Percentiles rank a stretch among this genome's conserved stretches.
These are phyloP conservation scores for Cynaeus angustus DNA, from an alignment of 2,888 invertebrate genomes.

Conservation along the genomic window DNA sequence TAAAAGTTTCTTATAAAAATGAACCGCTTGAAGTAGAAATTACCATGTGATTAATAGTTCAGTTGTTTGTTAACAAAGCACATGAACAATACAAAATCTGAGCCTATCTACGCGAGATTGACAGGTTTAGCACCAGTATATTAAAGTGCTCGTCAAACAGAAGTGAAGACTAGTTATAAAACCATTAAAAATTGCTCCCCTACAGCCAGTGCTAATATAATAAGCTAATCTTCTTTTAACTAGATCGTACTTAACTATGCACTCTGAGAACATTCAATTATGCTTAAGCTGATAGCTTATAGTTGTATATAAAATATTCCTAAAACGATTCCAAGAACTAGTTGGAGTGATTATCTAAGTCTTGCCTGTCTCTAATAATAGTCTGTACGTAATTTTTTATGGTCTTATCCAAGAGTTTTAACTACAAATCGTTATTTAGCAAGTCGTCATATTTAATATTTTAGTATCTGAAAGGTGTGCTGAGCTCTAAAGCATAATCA, in stretches of 20 bases:
- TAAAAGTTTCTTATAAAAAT: not conserved
- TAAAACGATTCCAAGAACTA: constrained; percentile 3
- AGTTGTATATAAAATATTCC: not conserved
- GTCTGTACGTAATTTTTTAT: constrained; percentile 21
- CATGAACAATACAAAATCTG: too few species aligned
- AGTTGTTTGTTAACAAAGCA: too few species aligned
- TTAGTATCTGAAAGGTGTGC: constrained; percentile 33
- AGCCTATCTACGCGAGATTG: too few species aligned
- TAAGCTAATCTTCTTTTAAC: too few species aligned
- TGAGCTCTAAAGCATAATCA: constrained; percentile 32
- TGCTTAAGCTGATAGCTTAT: not conserved
- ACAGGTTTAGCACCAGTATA: too few species aligned
- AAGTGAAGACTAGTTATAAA: too few species aligned
- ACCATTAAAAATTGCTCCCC: too few species aligned
- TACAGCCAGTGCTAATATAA: too few species aligned
- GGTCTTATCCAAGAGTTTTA: constrained; percentile 1
- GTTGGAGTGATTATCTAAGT: not conserved
- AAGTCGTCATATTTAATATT: constrained; percentile 35
- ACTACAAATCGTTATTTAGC: constrained; percentile 29
- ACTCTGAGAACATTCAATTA: not conserved
- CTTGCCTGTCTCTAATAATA: constrained; percentile 21
- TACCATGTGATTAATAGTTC: too few species aligned
- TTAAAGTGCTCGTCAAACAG: too few species aligned
- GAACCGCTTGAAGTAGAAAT: too few species aligned
- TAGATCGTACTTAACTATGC: too few species aligned